Evolutionary conservation across 2,113 vertebrate species (phyloP).

Genomic region (Elgaria multicarinata): DNA sequence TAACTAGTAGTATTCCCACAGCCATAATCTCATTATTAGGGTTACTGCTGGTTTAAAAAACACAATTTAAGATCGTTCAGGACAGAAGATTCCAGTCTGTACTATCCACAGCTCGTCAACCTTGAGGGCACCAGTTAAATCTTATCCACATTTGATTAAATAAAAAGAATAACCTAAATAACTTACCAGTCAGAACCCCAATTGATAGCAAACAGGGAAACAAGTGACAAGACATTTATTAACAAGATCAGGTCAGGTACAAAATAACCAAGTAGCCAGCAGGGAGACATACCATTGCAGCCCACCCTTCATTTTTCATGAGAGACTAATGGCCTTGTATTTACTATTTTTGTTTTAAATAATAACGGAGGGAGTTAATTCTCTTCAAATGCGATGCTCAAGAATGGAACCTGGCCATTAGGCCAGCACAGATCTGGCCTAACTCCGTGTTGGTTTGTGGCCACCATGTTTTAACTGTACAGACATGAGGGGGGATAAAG

Average conservation of each 20-base stretch:
- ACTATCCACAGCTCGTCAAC: not conserved
- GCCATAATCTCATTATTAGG: not conserved
- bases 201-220: not conserved
- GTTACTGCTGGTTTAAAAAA: not conserved
- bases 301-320: not conserved
- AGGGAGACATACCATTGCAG: not conserved
- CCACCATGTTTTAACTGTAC: not conserved
- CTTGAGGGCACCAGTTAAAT: not conserved
- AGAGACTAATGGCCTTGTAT: not conserved
- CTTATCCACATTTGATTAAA: not conserved
- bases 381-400: not conserved
- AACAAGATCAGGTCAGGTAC: not conserved
- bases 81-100: not conserved
- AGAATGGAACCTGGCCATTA: not conserved
- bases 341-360: not conserved
- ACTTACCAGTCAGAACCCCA: slow-evolving; percentile 61
- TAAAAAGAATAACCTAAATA: not conserved
- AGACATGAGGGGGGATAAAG: not conserved
- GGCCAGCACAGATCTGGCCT: not conserved
- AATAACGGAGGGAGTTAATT: not conserved
- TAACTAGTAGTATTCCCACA: not conserved
- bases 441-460: not conserved
- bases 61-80: not conserved
- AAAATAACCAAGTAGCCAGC: not conserved
- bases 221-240: slow-evolving; percentile 39